Conservation (phyloP, 2,888 invertebrate species). For the Melitaea athalia region DNA sequence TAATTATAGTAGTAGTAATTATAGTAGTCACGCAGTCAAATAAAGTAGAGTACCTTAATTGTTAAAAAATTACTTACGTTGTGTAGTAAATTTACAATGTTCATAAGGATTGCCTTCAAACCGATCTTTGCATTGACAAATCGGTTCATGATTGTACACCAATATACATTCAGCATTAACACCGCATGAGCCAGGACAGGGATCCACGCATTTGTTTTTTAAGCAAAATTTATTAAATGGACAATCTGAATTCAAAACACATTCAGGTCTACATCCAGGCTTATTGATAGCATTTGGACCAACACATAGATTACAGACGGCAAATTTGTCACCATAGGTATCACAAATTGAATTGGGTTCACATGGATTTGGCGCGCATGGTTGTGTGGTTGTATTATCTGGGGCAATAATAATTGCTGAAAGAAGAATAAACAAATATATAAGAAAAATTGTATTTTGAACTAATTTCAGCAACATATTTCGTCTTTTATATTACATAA, state of each 20-base stretch:
- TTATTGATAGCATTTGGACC: slow-evolving; percentile 86
- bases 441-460: not conserved
- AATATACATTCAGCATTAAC: slow-evolving; percentile 85
- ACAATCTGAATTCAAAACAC: slow-evolving; percentile 91
- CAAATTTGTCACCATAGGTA: slow-evolving; percentile 87
- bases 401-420: slow-evolving; percentile 77
- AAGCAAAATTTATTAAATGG: slow-evolving; percentile 89
- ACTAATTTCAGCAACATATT: not conserved
- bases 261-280: slow-evolving; percentile 91
- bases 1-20: not conserved
- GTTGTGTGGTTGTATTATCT: slow-evolving; percentile 84
- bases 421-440: slow-evolving; percentile 43
- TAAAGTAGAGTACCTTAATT: slow-evolving; percentile 22
- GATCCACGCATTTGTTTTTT: slow-evolving; percentile 88
- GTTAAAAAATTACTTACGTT: slow-evolving; percentile 67
- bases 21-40: not conserved
- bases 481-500: not conserved
- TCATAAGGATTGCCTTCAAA: slow-evolving; percentile 90
- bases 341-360: slow-evolving; percentile 86
- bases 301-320: slow-evolving; percentile 90
- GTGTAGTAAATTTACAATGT: slow-evolving; percentile 84
- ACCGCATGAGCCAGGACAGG: slow-evolving; percentile 91
- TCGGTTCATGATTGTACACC: slow-evolving; percentile 87
- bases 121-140: slow-evolving; percentile 86
- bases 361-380: slow-evolving; percentile 91